Evolutionary conservation across 2,113 vertebrate genomes (phyloP), one percentile per base, ranked within the genome.

Genomic region (Mormyrus iriodes): DNA sequence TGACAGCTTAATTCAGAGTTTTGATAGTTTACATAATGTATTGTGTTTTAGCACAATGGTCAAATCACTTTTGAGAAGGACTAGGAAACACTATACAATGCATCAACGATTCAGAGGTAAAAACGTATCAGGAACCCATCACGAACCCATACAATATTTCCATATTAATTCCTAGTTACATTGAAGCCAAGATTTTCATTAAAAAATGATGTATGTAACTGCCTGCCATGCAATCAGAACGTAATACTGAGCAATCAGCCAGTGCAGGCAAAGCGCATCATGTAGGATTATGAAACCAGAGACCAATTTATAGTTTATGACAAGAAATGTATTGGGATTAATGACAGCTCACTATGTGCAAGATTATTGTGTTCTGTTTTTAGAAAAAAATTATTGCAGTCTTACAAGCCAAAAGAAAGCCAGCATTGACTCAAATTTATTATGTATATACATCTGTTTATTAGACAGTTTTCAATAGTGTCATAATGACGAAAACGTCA

Each of bases 111-210:
- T 79, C 73, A 79, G 73, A 69, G 73, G 73, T 79, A 79, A 79
- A 42, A 79, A 42, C 35, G 1, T 42, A 79, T 42, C n/a, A n/a
- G n/a, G n/a, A n/a, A n/a, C 73, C 73, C 6, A 79, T 79, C 73
- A 42, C 35, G 39, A 79, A 79, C 17, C 73, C 31, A 17, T 35
- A 79, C 17, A 15, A 76, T 42, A 79, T 79, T 79, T 39, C 35
- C 35, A 39, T 79, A 79, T 79, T 79, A 79, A 79, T 79, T 79
- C 73, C 73, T 42, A 79, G 73, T 79, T 79, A 79, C 73, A 79
- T 17, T 19, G 35, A 79, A 79, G 73, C 31, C 73, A 79, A 79
- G 35, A 79, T 79, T 79, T 79, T 79, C 73, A 79, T 79, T 42
- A 79, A 79, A 69, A 79, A 79, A 42, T 17, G 17, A 79, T 79